Base-by-base conservation (phyloP, 2,888 invertebrate genomes). In the Pocota personata region DNA sequence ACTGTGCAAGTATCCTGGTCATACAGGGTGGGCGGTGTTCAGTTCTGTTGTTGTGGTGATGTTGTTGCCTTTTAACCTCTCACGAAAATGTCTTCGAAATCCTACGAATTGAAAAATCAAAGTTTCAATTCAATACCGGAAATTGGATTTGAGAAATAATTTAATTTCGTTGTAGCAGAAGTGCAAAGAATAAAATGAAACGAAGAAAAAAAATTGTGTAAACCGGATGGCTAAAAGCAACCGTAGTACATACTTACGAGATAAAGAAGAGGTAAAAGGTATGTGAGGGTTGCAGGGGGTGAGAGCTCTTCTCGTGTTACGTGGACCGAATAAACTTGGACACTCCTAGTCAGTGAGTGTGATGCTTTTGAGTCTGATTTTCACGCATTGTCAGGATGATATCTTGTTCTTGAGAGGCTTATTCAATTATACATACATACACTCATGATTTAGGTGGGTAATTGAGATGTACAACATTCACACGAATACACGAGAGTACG, bases 131-230 rank as follows among this genome's bases (percentile, higher is more conserved):
- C 82, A 88, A 82, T 69, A 80, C 40, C 73, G 89, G 88, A 88
- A 89, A 89, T 88, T 88, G 87, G 82, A 88, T 88, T 88, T 87
- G 79, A 57, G 76, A 87, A 86, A 87, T 88, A 87, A 88, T 87
- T 88, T 88, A 80, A 88, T 88, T 88, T 87, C 58, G 40, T 21
- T 67, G 72, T 76, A 72, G 60, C 52, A 58, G 66, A 58, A 66
- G 19, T 48, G 35, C 43, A 55, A 71, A 71, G 27, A 58, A 57
- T 78, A 24, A 62, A 24, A 16, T 2, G 27, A 43, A 12, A 40
- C 16, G 24, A 14, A 50, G 37, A 43, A 12, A 43, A 43, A 46
- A 48, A 67, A 16, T 40, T 37, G 21, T 21, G 24, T 40, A 58
- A 72, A 27, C 64, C 52, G 78, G 64, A 77, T 58, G 32, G 32